Evolutionary conservation across 1,140 invertebrate genomes (phyloP).

Genomic region (Phortica variegata): DNA sequence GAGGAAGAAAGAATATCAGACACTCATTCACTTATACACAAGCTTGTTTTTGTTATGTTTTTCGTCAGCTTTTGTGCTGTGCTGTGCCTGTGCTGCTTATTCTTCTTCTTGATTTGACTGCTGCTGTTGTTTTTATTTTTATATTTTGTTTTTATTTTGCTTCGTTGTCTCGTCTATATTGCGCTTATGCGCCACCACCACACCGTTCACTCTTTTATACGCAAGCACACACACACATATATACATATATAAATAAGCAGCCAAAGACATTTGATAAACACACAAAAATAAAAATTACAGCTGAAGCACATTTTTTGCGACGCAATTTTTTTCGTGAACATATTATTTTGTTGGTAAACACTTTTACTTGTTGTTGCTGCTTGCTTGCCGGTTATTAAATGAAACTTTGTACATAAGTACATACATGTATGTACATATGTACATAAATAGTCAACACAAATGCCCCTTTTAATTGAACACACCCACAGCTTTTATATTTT

Average conservation of each 20-base stretch:
- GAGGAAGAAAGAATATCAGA: slow-evolving; percentile 2
- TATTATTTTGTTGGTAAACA: slow-evolving; percentile 12
- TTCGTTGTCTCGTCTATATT: slow-evolving; percentile 38
- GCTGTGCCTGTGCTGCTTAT: slow-evolving; percentile 17
- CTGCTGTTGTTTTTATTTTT: no score
- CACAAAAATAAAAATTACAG: neutral
- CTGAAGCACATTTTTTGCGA: slow-evolving; percentile 27
- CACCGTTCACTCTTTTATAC: neutral
- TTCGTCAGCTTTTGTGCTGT: slow-evolving; percentile 14
- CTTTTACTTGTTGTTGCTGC: neutral
- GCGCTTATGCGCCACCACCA: slow-evolving; percentile 7
- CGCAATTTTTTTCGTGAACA: slow-evolving; percentile 19
- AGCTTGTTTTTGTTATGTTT: slow-evolving; percentile 25
- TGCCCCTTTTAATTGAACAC: no score
- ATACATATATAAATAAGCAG: neutral
- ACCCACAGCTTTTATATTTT: neutral
- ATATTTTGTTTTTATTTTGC: slow-evolving; percentile 3
- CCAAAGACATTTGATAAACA: neutral
- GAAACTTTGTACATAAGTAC: slow-evolving; percentile 8
- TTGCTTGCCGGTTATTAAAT: slow-evolving; percentile 1
- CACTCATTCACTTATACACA: slow-evolving; percentile 22
- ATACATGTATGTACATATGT: neutral
- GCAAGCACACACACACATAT: neutral
- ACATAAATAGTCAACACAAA: neutral
- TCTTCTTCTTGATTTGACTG: no score